phyloP scores from a whole-genome alignment of 1,140 invertebrate genomes.

The Drosophila varians region DNA sequence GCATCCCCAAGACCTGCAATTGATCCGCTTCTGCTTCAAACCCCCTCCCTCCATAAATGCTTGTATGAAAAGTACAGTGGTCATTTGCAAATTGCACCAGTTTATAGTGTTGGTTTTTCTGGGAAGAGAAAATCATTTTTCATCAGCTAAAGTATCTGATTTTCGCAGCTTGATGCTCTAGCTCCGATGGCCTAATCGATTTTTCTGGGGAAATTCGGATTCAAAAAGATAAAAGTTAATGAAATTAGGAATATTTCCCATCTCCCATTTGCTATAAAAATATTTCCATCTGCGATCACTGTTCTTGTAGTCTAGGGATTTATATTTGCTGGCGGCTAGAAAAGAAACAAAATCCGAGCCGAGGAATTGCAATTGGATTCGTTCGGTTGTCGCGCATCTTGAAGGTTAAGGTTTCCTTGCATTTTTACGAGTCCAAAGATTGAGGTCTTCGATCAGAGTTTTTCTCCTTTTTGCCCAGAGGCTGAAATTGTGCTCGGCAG shows the following conservation, averaged over 20 bases:
- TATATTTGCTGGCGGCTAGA: constrained; percentile 5
- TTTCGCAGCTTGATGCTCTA: background rate
- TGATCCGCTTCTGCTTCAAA: background rate
- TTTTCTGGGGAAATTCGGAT: no score
- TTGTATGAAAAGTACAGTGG: background rate
- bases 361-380: constrained; percentile 41
- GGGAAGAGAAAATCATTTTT: no score
- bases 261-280: no score
- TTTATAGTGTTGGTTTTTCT: no score
- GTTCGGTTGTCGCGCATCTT: constrained; percentile 27
- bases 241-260: background rate
- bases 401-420: constrained; percentile 37
- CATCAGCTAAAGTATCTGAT: no score
- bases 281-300: constrained; percentile 1
- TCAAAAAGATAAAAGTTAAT: background rate
- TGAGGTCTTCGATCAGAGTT: constrained; percentile 4
- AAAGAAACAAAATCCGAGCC: background rate
- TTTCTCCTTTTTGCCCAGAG: constrained; percentile 2
- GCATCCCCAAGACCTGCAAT: constrained; percentile 16
- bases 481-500: constrained; percentile 14
- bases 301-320: constrained; percentile 2
- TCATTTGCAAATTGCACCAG: no score
- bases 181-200: no score
- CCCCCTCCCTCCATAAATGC: background rate
- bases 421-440: no score